Evolutionary conservation across 1,140 invertebrate species (phyloP).

Genomic region (Acromyrmex heyeri): DNA sequence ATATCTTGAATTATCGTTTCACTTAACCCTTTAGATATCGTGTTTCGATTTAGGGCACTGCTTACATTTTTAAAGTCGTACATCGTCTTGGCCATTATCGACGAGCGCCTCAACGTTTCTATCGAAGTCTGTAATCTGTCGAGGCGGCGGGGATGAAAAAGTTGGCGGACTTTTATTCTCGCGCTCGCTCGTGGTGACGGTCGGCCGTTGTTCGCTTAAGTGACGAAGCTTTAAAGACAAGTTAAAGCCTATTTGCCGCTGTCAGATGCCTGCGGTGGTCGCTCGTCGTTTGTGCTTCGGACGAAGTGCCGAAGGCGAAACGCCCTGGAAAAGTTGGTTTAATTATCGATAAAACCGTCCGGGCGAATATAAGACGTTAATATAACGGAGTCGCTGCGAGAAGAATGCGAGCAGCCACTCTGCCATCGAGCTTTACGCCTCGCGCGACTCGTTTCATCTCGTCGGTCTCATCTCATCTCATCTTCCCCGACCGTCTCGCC

Average conservation of each 20-base stretch:
- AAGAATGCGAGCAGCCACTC: conserved; percentile 50
- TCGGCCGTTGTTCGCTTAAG: conserved; percentile 51
- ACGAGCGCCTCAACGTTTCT: not conserved
- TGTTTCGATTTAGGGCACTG: not conserved
- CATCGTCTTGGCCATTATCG: conserved; percentile 20
- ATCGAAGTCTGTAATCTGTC: conserved; percentile 52
- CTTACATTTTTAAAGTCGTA: conserved; percentile 1
- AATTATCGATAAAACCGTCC: conserved; percentile 69
- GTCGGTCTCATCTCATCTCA: conserved; percentile 20
- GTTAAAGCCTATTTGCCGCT: conserved; percentile 64
- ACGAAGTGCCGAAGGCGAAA: conserved; percentile 44
- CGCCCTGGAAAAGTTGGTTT: conserved; percentile 59
- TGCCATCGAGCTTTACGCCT: conserved; percentile 40
- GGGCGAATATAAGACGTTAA: conserved; percentile 59
- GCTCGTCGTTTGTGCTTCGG: conserved; percentile 17
- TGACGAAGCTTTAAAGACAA: conserved; percentile 62
- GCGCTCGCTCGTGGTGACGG: conserved; percentile 13
- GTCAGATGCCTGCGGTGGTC: conserved; percentile 56
- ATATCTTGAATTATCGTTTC: not conserved
- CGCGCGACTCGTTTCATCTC: conserved; percentile 49
- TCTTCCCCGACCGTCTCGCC: not conserved
- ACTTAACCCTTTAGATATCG: not conserved
- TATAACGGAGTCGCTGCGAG: conserved; percentile 56
- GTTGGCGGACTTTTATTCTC: conserved; percentile 58
- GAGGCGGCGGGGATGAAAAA: conserved; percentile 39